Evolutionary conservation across 92 coral and sea anemone species (phyloP).

Genomic region (Nematostella vectensis): DNA sequence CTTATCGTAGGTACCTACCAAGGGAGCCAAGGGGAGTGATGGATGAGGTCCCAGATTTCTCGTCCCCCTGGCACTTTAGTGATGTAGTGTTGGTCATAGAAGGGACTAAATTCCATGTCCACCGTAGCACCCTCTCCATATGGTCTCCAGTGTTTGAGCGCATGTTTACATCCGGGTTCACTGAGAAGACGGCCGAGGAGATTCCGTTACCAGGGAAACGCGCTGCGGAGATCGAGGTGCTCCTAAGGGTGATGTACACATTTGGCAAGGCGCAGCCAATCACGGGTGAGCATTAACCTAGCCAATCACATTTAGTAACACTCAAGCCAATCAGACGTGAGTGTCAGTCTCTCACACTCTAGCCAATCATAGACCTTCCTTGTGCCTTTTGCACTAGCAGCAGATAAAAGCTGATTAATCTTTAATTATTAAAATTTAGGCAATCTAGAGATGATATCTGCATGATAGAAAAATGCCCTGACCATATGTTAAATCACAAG

Average conservation of each 20-base stretch:
- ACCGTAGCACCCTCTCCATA: conserved; percentile 65
- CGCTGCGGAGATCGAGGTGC: conserved; percentile 35
- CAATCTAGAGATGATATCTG: too few relatives aligned
- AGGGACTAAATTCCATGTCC: conserved; percentile 59
- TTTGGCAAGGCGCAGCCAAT: conserved; percentile 27
- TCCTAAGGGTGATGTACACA: conserved; percentile 43
- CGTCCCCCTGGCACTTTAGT: conserved; percentile 67
- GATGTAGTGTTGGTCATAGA: conserved; percentile 64
- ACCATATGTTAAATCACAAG: too few relatives aligned
- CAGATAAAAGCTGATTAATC: too few relatives aligned
- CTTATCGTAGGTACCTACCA: too few relatives aligned
- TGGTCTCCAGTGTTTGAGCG: conserved; percentile 90
- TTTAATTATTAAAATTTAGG: too few relatives aligned
- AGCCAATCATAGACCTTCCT: too few relatives aligned
- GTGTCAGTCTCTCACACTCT: too few relatives aligned
- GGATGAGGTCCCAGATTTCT: conserved; percentile 48
- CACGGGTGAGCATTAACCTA: conserved; percentile 35
- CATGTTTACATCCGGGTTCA: conserved; percentile 64
- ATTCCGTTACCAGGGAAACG: conserved; percentile 58
- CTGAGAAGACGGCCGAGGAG: conserved; percentile 48
- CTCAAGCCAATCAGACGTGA: too few relatives aligned
- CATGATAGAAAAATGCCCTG: too few relatives aligned
- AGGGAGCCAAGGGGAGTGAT: background rate
- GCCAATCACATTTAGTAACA: background rate
- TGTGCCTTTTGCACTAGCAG: too few relatives aligned